Conservation (phyloP, 2,888 invertebrate genomes). For the Smittia sp. region DNA sequence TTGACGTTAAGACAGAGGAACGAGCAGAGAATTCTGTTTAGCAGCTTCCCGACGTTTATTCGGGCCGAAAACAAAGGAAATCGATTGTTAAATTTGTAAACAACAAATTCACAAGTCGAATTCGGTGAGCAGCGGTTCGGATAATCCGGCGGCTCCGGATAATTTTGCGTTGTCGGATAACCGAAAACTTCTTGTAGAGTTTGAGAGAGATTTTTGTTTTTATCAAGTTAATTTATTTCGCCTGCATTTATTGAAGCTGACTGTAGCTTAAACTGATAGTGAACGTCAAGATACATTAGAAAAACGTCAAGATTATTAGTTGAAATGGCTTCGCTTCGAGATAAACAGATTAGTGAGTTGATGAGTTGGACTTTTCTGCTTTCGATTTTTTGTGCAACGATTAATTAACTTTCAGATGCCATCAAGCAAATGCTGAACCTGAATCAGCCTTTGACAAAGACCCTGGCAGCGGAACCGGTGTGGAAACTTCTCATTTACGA, state of each 20-base stretch:
- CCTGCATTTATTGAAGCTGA: background rate
- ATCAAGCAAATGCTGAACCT: slow-evolving; percentile 94
- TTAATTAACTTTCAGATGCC: slow-evolving; percentile 65
- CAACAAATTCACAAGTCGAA: too few relatives aligned
- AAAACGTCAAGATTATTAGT: background rate
- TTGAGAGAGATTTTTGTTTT: background rate
- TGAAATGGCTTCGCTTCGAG: slow-evolving; percentile 66
- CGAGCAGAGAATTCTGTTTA: too few relatives aligned
- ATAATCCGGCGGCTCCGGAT: too few relatives aligned
- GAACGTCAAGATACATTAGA: background rate
- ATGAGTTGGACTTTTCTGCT: slow-evolving; percentile 31
- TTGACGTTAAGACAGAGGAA: too few relatives aligned
- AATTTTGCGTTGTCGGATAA: too few relatives aligned
- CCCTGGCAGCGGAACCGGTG: slow-evolving; percentile 77
- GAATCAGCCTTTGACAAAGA: slow-evolving; percentile 75
- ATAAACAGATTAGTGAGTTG: slow-evolving; percentile 68
- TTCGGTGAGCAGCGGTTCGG: too few relatives aligned
- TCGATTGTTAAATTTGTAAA: too few relatives aligned
- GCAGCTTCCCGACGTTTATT: too few relatives aligned
- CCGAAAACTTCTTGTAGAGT: too few relatives aligned
- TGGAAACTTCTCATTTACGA: slow-evolving; percentile 98
- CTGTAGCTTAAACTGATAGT: slow-evolving; percentile 5
- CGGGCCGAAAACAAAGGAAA: too few relatives aligned
- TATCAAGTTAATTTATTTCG: background rate
- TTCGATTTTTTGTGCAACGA: background rate